Conservation (phyloP, 2,888 invertebrate genomes). For the Augochlorella aurata region DNA sequence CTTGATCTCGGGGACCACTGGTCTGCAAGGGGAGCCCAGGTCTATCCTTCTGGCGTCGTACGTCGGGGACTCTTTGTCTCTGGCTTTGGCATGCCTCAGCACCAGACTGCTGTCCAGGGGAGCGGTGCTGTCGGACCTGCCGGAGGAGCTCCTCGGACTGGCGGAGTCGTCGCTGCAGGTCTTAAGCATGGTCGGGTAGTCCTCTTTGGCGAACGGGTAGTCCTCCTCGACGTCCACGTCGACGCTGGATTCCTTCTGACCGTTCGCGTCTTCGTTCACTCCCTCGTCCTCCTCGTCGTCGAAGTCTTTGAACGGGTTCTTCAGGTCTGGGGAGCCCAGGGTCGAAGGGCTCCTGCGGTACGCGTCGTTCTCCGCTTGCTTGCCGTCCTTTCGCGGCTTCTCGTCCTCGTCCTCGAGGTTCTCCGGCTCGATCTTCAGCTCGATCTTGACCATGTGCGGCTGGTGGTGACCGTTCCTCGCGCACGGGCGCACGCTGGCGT, state of each 20-base stretch:
- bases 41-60: slow-evolving; percentile 78
- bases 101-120: slow-evolving; percentile 76
- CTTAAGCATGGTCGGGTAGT: slow-evolving; percentile 80
- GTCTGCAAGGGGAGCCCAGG: slow-evolving; percentile 76
- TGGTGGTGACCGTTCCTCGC: slow-evolving; percentile 82
- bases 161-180: slow-evolving; percentile 80
- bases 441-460: slow-evolving; percentile 82
- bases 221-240: slow-evolving; percentile 77
- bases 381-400: slow-evolving; percentile 2
- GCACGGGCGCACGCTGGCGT: slow-evolving; percentile 82
- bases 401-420: slow-evolving; percentile 54
- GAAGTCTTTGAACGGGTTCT: slow-evolving; percentile 68
- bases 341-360: slow-evolving; percentile 27
- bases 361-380: slow-evolving; percentile 2
- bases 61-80: slow-evolving; percentile 72
- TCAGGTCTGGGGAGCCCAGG: slow-evolving; percentile 52
- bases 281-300: slow-evolving; percentile 65
- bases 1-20: slow-evolving; percentile 74
- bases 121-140: slow-evolving; percentile 79
- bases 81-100: slow-evolving; percentile 55
- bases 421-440: slow-evolving; percentile 80
- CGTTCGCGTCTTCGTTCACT: slow-evolving; percentile 51
- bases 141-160: slow-evolving; percentile 80
- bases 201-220: slow-evolving; percentile 81
- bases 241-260: slow-evolving; percentile 77